Evolutionary conservation across 1,140 invertebrate species (phyloP), one percentile per base, ranked within the genome.

Genomic region (Acromyrmex heyeri): DNA sequence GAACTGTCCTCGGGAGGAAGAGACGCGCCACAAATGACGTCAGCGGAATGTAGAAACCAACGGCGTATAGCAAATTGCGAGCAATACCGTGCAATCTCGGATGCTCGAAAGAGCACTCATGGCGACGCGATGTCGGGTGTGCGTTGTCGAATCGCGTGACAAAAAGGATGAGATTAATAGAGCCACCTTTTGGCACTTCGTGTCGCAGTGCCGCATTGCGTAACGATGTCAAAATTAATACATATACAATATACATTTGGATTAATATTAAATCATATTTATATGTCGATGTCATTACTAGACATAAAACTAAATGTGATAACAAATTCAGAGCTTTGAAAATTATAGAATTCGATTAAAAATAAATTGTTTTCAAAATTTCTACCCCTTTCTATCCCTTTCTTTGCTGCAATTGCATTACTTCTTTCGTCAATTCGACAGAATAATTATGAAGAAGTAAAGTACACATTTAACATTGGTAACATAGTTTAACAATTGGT

Each of bases 11-110:
- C 57, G 65, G 59, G 87, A 73, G 50, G 53, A 76, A 34, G 48
- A 81, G 61, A 69, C 77, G 73, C 85, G 88, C 78, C 72, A 62
- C 65, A 73, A 72, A 85, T 90, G 89, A 90, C 79, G 89, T 90
- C 89, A 89, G 88, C 57, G 88, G 89, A 90, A 90, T 90, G 89
- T 89, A 69, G 88, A 89, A 89, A 87, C 88, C 61, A 67, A 55
- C 64, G 65, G 61, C 38, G 64, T 75, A 83, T 62, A 79, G 78
- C 85, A 90, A 90, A 89, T 89, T 90, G 89, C 83, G 79, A 89
- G 83, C 88, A 88, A 86, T 88, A 88, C 87, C 83, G 50, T 53
- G 76, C 87, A 86, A 89, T 88, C 87, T 88, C 83, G 65, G 83
- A 89, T 88, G 57, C 34, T 44, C 78, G 78, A 24, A 30, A 81